Evolutionary conservation across 2,113 vertebrate genomes (phyloP).

Genomic region (Tychaedon coryphoeus): DNA sequence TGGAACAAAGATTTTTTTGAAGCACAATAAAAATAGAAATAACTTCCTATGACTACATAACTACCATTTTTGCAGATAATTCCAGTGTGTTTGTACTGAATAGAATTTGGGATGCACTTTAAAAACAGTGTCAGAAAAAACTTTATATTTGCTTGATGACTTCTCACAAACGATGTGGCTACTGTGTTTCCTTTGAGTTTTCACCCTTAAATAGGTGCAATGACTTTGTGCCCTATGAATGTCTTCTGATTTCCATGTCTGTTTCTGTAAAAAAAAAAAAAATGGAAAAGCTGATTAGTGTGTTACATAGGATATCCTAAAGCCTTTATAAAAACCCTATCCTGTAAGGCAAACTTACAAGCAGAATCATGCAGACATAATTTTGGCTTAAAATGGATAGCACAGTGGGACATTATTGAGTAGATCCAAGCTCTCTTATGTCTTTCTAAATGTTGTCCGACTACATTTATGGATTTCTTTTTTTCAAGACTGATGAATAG

Average conservation of each 20-base stretch:
- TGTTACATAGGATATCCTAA: not conserved
- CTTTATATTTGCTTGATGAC: not conserved
- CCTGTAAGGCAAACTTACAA: not conserved
- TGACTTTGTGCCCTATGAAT: not conserved
- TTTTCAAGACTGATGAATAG: not conserved
- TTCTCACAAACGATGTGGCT: not conserved
- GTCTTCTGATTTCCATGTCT: not conserved
- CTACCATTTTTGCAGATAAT: not conserved
- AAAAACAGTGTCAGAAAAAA: not conserved
- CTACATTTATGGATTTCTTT: constrained; percentile 13
- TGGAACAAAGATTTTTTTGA: not conserved
- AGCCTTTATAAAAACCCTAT: not conserved
- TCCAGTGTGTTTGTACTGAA: not conserved
- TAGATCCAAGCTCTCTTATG: not conserved
- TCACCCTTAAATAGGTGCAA: not conserved
- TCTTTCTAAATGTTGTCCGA: not conserved
- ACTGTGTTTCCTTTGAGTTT: not conserved
- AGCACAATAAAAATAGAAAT: not conserved
- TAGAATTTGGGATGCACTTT: not conserved
- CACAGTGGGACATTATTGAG: not conserved
- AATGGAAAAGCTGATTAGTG: not conserved
- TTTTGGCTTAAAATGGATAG: not conserved
- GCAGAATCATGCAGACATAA: not conserved
- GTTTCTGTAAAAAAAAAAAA: not conserved
- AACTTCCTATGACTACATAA: not conserved